Evolutionary conservation across 2,888 invertebrate species (phyloP).

Genomic region (Heliconius erato): DNA sequence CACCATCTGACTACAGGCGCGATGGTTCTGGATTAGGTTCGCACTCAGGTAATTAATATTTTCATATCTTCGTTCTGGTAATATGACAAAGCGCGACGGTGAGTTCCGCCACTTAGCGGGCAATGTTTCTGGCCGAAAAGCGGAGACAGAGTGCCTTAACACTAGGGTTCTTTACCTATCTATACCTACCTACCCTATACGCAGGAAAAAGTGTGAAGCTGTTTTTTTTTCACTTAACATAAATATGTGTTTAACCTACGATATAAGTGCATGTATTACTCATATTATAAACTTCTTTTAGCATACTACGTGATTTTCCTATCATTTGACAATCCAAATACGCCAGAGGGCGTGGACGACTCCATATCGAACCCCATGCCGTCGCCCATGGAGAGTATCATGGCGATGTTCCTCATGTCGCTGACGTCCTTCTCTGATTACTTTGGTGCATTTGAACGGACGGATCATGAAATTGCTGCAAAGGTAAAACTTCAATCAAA

Average conservation of each 20-base stretch:
- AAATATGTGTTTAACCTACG: neutral
- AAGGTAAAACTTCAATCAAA: slow-evolving; percentile 87
- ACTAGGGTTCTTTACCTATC: too few relatives aligned
- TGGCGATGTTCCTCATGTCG: slow-evolving; percentile 99
- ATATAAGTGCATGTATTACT: neutral
- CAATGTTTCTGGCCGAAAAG: too few relatives aligned
- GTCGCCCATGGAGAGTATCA: slow-evolving; percentile 96
- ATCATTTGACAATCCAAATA: slow-evolving; percentile 93
- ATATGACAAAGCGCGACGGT: too few relatives aligned
- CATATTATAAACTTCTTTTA: slow-evolving; percentile 64
- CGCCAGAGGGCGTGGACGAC: slow-evolving; percentile 93
- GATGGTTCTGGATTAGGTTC: too few relatives aligned
- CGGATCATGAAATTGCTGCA: slow-evolving; percentile 94
- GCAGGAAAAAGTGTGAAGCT: too few relatives aligned
- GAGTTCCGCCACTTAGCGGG: too few relatives aligned
- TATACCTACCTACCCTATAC: too few relatives aligned
- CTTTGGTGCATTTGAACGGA: slow-evolving; percentile 95
- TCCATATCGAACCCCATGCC: slow-evolving; percentile 94
- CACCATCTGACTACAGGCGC: too few relatives aligned
- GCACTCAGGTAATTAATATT: too few relatives aligned
- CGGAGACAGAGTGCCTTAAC: too few relatives aligned
- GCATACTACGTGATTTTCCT: slow-evolving; percentile 97
- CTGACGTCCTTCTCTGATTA: slow-evolving; percentile 98
- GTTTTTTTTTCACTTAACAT: neutral
- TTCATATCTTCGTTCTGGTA: too few relatives aligned